Conservation (phyloP, 2,888 invertebrate species). For the Subacronicta megacephala region DNA sequence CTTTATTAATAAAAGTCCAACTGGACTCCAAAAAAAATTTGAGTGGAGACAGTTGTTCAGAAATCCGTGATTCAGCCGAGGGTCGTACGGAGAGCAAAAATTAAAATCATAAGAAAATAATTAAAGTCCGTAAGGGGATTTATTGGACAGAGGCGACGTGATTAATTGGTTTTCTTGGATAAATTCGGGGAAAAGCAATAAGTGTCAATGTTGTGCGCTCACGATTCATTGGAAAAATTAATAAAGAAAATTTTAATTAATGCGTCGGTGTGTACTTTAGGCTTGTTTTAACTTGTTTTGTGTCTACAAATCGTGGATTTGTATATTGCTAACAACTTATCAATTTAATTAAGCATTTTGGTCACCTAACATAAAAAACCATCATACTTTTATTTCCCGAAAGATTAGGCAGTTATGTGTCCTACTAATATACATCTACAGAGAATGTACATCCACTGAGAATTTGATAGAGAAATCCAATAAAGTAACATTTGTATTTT, state of each 20-base stretch:
- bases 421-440: too few relatives aligned
- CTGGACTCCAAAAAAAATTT: slow-evolving; percentile 74
- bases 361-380: too few relatives aligned
- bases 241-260: slow-evolving; percentile 78
- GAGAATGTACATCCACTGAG: too few relatives aligned
- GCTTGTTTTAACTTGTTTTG: slow-evolving; percentile 20
- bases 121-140: slow-evolving; percentile 88
- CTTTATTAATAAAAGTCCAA: slow-evolving; percentile 87
- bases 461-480: too few relatives aligned
- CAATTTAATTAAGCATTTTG: too few relatives aligned
- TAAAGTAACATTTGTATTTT: too few relatives aligned
- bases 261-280: slow-evolving; percentile 51
- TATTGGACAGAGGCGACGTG: slow-evolving; percentile 87
- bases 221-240: slow-evolving; percentile 78
- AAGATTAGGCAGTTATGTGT: too few relatives aligned
- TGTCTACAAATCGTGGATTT: background rate
- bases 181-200: slow-evolving; percentile 84
- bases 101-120: slow-evolving; percentile 90
- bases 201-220: slow-evolving; percentile 87
- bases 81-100: slow-evolving; percentile 72
- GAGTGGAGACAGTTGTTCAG: slow-evolving; percentile 78
- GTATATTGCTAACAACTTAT: background rate
- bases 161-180: slow-evolving; percentile 86
- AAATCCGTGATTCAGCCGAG: slow-evolving; percentile 67
- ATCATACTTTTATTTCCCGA: too few relatives aligned